Evolutionary conservation across 2,113 vertebrate species (phyloP), one percentile per base, ranked within the genome.

Genomic region (Macrotus californicus): DNA sequence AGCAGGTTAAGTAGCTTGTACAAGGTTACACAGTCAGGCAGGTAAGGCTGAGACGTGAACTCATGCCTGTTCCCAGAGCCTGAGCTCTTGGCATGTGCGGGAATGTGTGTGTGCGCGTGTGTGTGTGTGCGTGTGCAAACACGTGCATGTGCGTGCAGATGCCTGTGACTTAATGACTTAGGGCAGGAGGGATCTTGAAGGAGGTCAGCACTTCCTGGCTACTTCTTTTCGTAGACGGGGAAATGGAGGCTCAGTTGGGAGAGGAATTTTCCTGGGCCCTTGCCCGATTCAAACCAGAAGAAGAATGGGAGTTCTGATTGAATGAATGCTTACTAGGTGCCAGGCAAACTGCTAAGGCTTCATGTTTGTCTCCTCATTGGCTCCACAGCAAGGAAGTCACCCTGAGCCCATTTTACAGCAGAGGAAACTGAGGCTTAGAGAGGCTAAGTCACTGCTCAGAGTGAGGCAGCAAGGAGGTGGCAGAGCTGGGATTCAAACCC

Each of bases 21-120:
- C 34, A 41, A 54, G 50, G 67, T 34, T 26, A 48, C 10, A 29
- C 6, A 21, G 50, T n/a, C 36, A 36, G 85, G 36, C 31, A 70
- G 67, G 24, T 5, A 15, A 43, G 59, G 83, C 11, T 83, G 64
- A 46, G 59, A 73, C 36, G 6, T 13, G 50, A 82, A 70, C 26
- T 61, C 43, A 31, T 0, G 46, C 46, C 69, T n/a, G 18, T 52
- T 56, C 52, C n/a, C 15, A 46, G 70, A 52, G 86, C 31, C 46
- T 0, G 0, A 15, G 13, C 46, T 46, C 52, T 52, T 16, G 9
- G 46, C 31, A 10, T 21, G 39, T 7, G 15, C 11, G 7, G 15
- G 59, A 21, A 4, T 77, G 41, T 41, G 21, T 6, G 5, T 11
- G 12, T 66, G 48, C 19, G 3, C 22, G 18, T 1, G 26, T 77